phyloP scores from a whole-genome alignment of 2,888 invertebrate genomes.

The Sclerodermus sp. region DNA sequence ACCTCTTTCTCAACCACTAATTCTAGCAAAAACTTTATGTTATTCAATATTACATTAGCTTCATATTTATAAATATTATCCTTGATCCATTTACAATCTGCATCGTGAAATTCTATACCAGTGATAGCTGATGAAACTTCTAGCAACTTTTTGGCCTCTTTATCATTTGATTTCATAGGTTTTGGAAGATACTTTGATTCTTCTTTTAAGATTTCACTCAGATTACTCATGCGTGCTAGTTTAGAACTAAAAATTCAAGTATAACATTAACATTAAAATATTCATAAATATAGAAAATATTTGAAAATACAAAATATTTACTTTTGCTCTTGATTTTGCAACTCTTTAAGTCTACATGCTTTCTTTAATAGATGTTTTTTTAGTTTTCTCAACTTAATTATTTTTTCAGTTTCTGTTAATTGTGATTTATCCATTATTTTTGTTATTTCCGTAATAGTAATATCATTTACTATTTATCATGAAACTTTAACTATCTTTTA shows the following conservation, averaged over 20 bases:
- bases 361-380: conserved; percentile 20
- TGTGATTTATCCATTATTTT: too few species aligned
- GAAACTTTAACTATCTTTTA: too few species aligned
- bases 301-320: conserved; percentile 5
- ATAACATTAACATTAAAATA: not conserved
- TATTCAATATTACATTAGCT: conserved; percentile 23
- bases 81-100: conserved; percentile 29
- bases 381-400: conserved; percentile 12
- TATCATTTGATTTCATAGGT: not conserved
- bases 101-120: conserved; percentile 31
- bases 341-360: conserved; percentile 13
- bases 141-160: conserved; percentile 11
- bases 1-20: conserved; percentile 32
- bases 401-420: conserved; percentile 10
- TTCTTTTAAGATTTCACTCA: not conserved
- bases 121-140: conserved; percentile 17
- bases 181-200: too few species aligned
- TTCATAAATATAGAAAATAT: not conserved
- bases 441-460: too few species aligned
- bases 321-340: conserved; percentile 13
- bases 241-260: conserved; percentile 1
- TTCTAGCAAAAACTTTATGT: conserved; percentile 22
- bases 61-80: conserved; percentile 28
- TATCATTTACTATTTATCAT: too few species aligned
- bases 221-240: not conserved